phyloP scores from a whole-genome alignment of 2,797 vertebrate genomes.

The Florisuga fusca region DNA sequence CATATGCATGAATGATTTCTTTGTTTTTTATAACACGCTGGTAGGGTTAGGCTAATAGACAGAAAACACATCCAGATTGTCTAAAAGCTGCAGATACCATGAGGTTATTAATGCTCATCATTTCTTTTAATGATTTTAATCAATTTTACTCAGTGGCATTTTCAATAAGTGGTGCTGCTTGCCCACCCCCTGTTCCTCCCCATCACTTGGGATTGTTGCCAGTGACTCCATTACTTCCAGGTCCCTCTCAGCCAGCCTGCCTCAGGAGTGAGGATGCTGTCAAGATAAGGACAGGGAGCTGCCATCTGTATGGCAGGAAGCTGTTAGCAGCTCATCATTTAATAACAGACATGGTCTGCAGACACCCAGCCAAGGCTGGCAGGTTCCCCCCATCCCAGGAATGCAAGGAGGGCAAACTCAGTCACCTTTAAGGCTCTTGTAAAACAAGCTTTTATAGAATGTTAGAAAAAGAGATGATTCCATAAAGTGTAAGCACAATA shows the following conservation, averaged over 20 bases:
- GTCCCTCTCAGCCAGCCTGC: not conserved
- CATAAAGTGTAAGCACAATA: not conserved
- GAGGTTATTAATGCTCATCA: not conserved
- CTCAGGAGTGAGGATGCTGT: not conserved
- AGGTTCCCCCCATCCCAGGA: not conserved
- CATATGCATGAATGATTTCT: not conserved
- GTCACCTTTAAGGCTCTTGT: not conserved
- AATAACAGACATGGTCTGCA: not conserved
- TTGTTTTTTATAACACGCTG: not conserved
- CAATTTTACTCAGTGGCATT: conserved; percentile 49
- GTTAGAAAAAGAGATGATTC: not conserved
- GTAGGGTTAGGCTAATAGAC: not conserved
- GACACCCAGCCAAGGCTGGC: not conserved
- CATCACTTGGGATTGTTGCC: conserved; percentile 16
- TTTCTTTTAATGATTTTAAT: conserved; percentile 33
- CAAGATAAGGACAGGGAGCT: not conserved
- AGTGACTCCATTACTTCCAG: conserved; percentile 30
- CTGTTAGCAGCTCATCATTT: not conserved
- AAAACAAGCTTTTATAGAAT: not conserved
- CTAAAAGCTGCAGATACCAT: not conserved
- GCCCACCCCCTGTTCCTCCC: not conserved
- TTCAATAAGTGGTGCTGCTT: not conserved
- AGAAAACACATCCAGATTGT: not conserved
- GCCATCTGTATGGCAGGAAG: conserved; percentile 14
- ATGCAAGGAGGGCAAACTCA: not conserved